A percentile compares a stretch with the other conserved stretches of the same genome.
These are phyloP conservation scores for Pavo muticus DNA, from an alignment of 2,113 vertebrate genomes.

Conservation along the genomic window DNA sequence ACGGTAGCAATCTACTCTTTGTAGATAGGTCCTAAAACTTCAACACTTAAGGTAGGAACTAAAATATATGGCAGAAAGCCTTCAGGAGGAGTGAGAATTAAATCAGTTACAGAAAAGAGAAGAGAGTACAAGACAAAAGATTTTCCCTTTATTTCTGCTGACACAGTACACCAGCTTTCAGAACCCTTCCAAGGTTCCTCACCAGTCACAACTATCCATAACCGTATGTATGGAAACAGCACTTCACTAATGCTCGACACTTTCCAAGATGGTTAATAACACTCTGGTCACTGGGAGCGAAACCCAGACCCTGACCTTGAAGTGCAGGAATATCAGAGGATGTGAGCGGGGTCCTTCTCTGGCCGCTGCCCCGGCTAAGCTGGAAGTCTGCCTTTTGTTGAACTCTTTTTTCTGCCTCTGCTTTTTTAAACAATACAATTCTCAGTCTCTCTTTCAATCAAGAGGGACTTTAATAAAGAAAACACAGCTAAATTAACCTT, in stretches of 20 bases:
- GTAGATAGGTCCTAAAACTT: neutral
- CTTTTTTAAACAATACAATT: neutral
- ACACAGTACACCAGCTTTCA: neutral
- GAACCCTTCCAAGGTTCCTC: neutral
- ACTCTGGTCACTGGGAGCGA: neutral
- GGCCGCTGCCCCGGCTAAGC: neutral
- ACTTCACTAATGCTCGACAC: neutral
- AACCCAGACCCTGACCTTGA: no score
- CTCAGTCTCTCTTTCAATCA: neutral
- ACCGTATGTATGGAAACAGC: neutral
- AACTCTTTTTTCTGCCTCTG: neutral
- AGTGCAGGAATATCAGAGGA: neutral
- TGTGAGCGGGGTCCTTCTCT: neutral
- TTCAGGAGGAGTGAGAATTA: neutral
- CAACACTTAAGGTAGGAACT: neutral
- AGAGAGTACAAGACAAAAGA: neutral
- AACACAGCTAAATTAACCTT: neutral
- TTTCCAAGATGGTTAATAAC: neutral
- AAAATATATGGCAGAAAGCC: fast-evolving
- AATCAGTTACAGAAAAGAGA: neutral
- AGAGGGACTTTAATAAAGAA: neutral
- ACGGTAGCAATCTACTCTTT: neutral
- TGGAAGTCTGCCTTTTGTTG: neutral
- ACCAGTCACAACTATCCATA: neutral
- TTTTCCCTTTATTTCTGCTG: neutral